Conservation (phyloP, 2,888 invertebrate genomes). For the Euplagia quadripunctaria region DNA sequence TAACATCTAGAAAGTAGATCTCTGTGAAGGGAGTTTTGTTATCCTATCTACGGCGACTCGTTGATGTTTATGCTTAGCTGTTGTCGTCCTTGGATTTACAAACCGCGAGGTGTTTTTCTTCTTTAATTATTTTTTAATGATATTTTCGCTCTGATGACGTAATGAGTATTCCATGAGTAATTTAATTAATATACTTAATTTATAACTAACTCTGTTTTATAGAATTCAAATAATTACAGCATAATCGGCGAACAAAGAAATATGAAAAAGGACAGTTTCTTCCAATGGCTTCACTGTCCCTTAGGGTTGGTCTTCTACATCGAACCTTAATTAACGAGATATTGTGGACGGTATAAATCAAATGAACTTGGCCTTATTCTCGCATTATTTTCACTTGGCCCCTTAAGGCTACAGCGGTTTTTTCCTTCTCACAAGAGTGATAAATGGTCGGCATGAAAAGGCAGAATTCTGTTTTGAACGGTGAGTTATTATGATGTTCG, state of each 20-base stretch:
- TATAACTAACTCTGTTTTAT: no score
- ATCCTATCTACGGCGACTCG: no score
- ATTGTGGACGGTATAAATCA: conserved; percentile 68
- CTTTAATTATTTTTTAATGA: no score
- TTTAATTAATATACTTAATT: no score
- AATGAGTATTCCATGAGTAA: no score
- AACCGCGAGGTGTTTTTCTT: no score
- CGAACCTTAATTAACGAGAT: conserved; percentile 66
- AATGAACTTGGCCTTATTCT: conserved; percentile 61
- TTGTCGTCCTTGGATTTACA: no score
- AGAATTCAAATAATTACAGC: not conserved
- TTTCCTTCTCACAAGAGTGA: conserved; percentile 72
- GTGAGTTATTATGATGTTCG: conserved; percentile 59
- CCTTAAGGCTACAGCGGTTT: conserved; percentile 71
- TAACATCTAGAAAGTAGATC: no score
- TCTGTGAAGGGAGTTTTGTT: no score
- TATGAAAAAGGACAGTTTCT: conserved; percentile 10
- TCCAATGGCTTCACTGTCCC: conserved; percentile 27
- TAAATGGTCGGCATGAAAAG: conserved; percentile 73
- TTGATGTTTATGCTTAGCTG: no score
- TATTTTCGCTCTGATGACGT: no score
- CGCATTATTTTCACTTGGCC: conserved; percentile 71
- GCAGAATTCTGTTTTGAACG: conserved; percentile 66
- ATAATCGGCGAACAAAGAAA: conserved; percentile 22
- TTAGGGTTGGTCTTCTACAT: conserved; percentile 35